Base-by-base conservation (phyloP, 2,888 invertebrate genomes). In the Pyrochroa serraticornis region DNA sequence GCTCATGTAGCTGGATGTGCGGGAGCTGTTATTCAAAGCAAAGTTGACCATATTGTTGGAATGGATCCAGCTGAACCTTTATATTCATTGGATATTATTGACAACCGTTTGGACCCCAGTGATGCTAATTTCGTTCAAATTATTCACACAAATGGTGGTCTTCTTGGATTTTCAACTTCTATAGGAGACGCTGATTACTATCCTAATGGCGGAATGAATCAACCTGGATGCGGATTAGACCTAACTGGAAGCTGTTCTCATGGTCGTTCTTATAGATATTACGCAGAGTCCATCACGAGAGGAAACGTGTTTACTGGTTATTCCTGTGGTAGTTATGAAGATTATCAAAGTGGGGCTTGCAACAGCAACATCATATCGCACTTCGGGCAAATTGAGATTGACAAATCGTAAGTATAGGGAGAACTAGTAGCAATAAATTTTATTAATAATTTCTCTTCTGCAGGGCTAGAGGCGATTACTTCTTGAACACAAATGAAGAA, bases 381-480 rank as follows among this genome's bases (percentile, higher is more conserved):
- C 6, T 53, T 69, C 59, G 70, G 68, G 34, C 48, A 63, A 34
- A 58, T 49, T 39, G 51, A 48, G 12, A 39, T 63, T 8, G 55
- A 67, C 38, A 51, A 45, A 32, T 22, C 34, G 60, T 60, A 58
- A 58, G 55, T 59, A 12, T 34, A 43, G 36, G n/a, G n/a, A 53
- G 7, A 33, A 34, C 32, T 12, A 34, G 3, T 53, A 5, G 1
- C 9, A 14, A 2, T 22, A 22, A 43, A 9, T 52, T 57, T 22
- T 39, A 32, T 37, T 47, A 14, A 13, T 37, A 48, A 39, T 38
- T 6, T 12, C 44, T 13, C 22, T 41, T 33, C 66, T 66, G n/a
- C 42, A 71, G 74, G n/a, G 77, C 82, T 1, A 74, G 77, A 6
- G 90, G 90, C 2, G 80, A 82, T 47, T 88, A 82, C 70, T 89